These are phyloP conservation scores for Varanus salvator DNA, from an alignment of 2,113 vertebrate genomes.

Conservation along the genomic window DNA sequence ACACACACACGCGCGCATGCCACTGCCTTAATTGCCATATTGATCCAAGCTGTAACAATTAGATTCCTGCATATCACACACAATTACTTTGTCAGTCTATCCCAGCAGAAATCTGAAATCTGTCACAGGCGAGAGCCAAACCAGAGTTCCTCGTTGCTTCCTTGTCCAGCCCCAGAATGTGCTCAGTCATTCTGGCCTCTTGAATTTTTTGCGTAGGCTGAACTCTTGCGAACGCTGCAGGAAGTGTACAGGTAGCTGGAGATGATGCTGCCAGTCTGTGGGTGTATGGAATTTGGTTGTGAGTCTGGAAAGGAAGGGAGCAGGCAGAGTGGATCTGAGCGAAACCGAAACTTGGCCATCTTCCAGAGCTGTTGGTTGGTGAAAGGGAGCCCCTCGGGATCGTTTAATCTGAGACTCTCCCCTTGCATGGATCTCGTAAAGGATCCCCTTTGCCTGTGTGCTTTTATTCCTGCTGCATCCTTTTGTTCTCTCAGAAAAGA, in stretches of 20 bases:
- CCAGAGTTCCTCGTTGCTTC: not conserved
- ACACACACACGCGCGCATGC: no score
- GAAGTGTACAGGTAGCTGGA: not conserved
- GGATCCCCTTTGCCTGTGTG: not conserved
- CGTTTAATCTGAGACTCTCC: not conserved
- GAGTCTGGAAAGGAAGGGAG: not conserved
- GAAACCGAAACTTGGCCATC: not conserved
- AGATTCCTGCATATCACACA: not conserved
- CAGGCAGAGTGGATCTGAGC: not conserved
- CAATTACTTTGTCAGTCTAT: not conserved
- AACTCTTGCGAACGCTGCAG: not conserved
- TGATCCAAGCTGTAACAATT: not conserved
- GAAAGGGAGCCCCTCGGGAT: not conserved
- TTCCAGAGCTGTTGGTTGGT: not conserved
- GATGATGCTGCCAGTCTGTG: not conserved
- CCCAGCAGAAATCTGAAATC: not conserved
- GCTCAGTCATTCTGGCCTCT: not conserved
- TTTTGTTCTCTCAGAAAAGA: conserved; percentile 59
- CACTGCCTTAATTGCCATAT: not conserved
- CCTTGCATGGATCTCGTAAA: not conserved
- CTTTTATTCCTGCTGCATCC: conserved; percentile 36
- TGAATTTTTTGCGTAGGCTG: not conserved
- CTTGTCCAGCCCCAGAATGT: not conserved
- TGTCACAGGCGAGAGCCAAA: not conserved
- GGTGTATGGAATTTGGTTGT: not conserved